phyloP scores from a whole-genome alignment of 1,140 invertebrate species.

The Geopemphigus sp. region DNA sequence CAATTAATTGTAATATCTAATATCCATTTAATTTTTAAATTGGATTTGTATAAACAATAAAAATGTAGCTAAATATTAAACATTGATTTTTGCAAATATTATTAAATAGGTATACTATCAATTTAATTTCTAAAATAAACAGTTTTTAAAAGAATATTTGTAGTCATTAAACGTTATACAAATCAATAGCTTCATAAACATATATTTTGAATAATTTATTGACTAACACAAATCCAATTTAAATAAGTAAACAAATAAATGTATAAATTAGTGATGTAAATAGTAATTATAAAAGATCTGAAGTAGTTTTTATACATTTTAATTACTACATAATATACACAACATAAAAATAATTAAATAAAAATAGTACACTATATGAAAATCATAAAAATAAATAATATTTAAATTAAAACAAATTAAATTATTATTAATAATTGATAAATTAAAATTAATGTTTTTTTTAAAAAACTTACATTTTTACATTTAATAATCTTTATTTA shows the following conservation, averaged over 20 bases:
- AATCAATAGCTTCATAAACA: no score
- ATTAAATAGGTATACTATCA: neutral
- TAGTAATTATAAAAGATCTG: neutral
- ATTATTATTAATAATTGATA: neutral
- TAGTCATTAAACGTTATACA: no score
- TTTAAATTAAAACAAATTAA: neutral
- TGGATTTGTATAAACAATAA: neutral
- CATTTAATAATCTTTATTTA: neutral
- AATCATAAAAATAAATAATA: neutral
- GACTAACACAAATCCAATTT: constrained; percentile 16
- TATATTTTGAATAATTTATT: neutral
- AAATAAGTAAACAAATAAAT: neutral
- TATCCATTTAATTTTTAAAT: neutral
- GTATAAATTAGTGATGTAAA: constrained; percentile 3
- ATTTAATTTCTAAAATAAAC: neutral
- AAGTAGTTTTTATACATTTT: neutral
- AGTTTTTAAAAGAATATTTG: no score
- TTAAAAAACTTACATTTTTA: neutral
- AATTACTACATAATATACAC: neutral
- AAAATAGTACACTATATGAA: constrained; percentile 7
- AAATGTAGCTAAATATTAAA: no score
- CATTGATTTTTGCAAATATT: neutral
- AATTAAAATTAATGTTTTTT: neutral
- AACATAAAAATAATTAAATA: neutral
- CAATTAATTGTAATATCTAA: constrained; percentile 4